Base-by-base conservation (phyloP, 2,113 vertebrate species). In the Seriola rivoliana region DNA sequence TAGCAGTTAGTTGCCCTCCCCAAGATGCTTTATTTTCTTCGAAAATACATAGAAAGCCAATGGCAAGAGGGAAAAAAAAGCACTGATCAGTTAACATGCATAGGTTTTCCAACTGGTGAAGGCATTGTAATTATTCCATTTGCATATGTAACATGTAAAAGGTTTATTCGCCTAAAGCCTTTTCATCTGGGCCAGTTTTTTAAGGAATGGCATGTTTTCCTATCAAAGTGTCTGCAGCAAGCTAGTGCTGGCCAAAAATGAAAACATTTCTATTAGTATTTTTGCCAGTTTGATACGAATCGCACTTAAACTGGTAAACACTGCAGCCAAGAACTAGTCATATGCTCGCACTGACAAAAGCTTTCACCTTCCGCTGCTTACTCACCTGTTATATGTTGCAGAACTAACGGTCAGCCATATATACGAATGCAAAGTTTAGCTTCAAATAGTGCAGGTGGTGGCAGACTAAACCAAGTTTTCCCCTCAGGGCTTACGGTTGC, bases 1-100 rank as follows among this genome's bases (percentile, higher is more conserved):
- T 46, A 57, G 50, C 81, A 58, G 59, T 84, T 67, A 86, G 80
- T n/a, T 68, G 34, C 40, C 63, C 29, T 23, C 19, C 44, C 29
- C 1, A 1, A 32, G 65, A 78, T 52, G 42, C 75, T 63, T 75
- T 54, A 69, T 71, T 78, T 85, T 69, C 32, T n/a, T 14, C 11
- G 14, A 69, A 59, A 75, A 63, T 25, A 75, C 10, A 36, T 36
- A 29, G 23, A 69, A 65, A 71, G 68, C 7, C 34, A 42, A 2
- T 3, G 16, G 50, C 8, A 52, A 63, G n/a, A 55, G 29, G 25
- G 8, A 60, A 71, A 42, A 75, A 82, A 40, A 69, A 9, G 13
- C 29, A 42, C 1, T 8, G 62, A 60, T 76, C 29, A 44, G 57
- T 9, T 50, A 44, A 69, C n/a, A 21, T 72, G 38, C 38, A 38